Evolutionary conservation across 2,888 invertebrate species (phyloP).

Genomic region (Megastigmus dorsalis): DNA sequence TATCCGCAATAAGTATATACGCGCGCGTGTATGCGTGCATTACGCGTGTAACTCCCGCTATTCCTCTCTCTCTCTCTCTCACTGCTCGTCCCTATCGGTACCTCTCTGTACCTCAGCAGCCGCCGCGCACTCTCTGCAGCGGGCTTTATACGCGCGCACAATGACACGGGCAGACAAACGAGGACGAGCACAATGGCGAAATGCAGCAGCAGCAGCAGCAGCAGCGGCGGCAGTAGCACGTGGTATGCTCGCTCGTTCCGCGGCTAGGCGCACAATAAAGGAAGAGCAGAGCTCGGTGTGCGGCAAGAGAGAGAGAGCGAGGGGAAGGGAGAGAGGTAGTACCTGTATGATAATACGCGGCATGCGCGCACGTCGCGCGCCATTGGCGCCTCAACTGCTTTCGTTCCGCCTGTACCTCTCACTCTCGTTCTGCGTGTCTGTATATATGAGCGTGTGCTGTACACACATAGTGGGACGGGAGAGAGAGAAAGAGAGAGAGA

Average conservation of each 20-base stretch:
- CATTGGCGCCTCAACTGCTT: slow-evolving; percentile 55
- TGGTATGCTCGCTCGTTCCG: slow-evolving; percentile 60
- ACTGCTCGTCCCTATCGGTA: too few species aligned
- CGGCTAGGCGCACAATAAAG: slow-evolving; percentile 56
- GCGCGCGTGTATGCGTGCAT: too few species aligned
- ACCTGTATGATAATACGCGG: slow-evolving; percentile 60
- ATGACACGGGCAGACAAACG: slow-evolving; percentile 53
- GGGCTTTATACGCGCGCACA: slow-evolving; percentile 11
- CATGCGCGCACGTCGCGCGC: slow-evolving; percentile 31
- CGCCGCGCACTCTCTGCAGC: background rate
- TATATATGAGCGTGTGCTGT: too few species aligned
- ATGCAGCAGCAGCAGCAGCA: slow-evolving; percentile 32
- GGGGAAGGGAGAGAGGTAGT: slow-evolving; percentile 3
- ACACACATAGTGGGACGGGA: too few species aligned
- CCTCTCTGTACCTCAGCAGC: slow-evolving; percentile 15
- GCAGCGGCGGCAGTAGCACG: slow-evolving; percentile 44
- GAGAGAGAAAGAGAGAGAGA: too few species aligned
- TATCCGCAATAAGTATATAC: too few species aligned
- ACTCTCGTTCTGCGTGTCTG: slow-evolving; percentile 47
- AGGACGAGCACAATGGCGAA: slow-evolving; percentile 61
- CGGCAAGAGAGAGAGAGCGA: background rate
- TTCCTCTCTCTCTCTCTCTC: too few species aligned
- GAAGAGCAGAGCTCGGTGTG: slow-evolving; percentile 42
- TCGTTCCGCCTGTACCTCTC: slow-evolving; percentile 17
- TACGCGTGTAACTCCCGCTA: too few species aligned